Evolutionary conservation across 2,888 invertebrate species (phyloP), one percentile per base, ranked within the genome.

Genomic region (Cosmia trapezina): DNA sequence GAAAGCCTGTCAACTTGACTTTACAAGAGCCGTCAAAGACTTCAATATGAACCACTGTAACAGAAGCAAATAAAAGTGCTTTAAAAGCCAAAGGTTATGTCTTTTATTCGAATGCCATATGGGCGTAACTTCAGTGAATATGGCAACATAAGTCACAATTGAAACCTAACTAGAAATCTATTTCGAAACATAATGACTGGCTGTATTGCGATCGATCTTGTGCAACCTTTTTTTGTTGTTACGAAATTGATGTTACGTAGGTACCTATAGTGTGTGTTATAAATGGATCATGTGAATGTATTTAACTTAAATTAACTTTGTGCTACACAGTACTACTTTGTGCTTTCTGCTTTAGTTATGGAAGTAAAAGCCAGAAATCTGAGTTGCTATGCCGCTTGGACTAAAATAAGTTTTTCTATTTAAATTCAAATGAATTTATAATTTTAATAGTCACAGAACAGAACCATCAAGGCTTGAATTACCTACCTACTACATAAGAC

Each of bases 111-210:
- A 63, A 59, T 69, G 68, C n/a, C 33, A 70, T 43, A 5, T 70
- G 62, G 69, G 74, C 69, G 69, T 70, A 22, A 61, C n/a, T 45
- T 56, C 56, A 65, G 56, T 37, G 53, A 60, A 73, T 69, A 69
- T 68, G 73, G 53, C 41, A 41, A 51, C 65, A 37, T 45, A n/a
- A n/a, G 22, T 17, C 60, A 83, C 73, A 61, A 67, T 67, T 45
- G 65, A 51, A 76, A 81, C 61, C 53, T 80, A 83, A 72, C 69
- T 83, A 70, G 70, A 57, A 47, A 60, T 69, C 41, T 75, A 78
- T 84, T 81, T 77, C 78, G 82, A 74, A 73, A 81, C 47, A 11
- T 56, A 66, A 73, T 84, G 70, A 76, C 78, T 77, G 59, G 19
- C 69, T 71, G 57, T 37, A 65, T 82, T 62, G 66, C 45, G 66